Evolutionary conservation across 2,888 invertebrate genomes (phyloP).

Genomic region (Ormyrus labotus): DNA sequence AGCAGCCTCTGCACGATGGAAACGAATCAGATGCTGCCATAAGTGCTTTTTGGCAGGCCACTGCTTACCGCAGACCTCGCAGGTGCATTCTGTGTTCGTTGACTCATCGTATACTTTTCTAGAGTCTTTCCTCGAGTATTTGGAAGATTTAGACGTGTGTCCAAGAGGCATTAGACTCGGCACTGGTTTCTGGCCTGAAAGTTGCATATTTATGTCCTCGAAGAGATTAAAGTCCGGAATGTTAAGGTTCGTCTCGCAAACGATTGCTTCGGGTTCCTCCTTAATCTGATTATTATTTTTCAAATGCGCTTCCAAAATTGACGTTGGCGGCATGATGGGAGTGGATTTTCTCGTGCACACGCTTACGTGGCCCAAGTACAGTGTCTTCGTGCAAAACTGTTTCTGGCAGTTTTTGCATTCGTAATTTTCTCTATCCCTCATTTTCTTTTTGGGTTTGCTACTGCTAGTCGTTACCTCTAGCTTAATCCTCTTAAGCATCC

Average conservation of each 20-base stretch:
- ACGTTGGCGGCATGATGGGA: constrained; percentile 54
- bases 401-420: constrained; percentile 71
- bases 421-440: constrained; percentile 66
- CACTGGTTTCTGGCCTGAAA: constrained; percentile 72
- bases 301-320: constrained; percentile 70
- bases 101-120: constrained; percentile 78
- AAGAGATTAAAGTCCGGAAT: constrained; percentile 74
- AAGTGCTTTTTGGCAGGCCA: constrained; percentile 81
- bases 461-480: constrained; percentile 21
- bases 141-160: constrained; percentile 61
- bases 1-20: constrained; percentile 79
- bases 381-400: constrained; percentile 70
- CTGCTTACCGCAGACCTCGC: constrained; percentile 80
- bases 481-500: constrained; percentile 64
- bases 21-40: constrained; percentile 80
- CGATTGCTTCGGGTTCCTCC: constrained; percentile 62
- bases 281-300: constrained; percentile 72
- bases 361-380: constrained; percentile 71
- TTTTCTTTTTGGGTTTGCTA: constrained; percentile 58
- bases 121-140: constrained; percentile 73
- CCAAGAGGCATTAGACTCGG: constrained; percentile 71
- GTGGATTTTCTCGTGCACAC: constrained; percentile 63
- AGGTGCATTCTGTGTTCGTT: constrained; percentile 73
- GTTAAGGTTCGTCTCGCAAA: constrained; percentile 69
- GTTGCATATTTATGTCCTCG: constrained; percentile 73